phyloP scores from a whole-genome alignment of 2,888 invertebrate genomes.

The Abrostola triplasia region DNA sequence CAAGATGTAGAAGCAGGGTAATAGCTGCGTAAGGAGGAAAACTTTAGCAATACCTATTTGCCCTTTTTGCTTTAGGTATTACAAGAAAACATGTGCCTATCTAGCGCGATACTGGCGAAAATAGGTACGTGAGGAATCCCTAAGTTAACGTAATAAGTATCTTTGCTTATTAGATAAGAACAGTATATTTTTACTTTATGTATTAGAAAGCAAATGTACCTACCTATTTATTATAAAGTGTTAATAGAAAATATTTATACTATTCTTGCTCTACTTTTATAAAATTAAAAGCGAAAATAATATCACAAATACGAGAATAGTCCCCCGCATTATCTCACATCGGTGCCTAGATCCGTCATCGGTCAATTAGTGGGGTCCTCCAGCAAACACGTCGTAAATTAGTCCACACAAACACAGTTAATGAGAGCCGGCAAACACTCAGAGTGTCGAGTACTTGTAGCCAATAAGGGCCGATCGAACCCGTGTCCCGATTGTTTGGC shows the following conservation, averaged over 20 bases:
- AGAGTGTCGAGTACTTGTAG: slow-evolving; percentile 81
- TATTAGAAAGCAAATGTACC: no score
- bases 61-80: not conserved
- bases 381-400: slow-evolving; percentile 86
- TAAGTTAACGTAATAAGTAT: no score
- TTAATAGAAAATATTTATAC: no score
- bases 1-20: not conserved
- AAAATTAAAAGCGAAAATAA: not conserved
- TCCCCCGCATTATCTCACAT: slow-evolving; percentile 38
- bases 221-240: no score
- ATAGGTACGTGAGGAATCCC: no score
- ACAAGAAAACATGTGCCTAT: not conserved
- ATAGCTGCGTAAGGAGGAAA: slow-evolving; percentile 22
- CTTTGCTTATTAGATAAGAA: no score
- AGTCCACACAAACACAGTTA: slow-evolving; percentile 82
- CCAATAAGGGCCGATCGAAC: slow-evolving; percentile 79
- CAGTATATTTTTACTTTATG: no score
- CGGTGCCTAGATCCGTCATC: slow-evolving; percentile 68
- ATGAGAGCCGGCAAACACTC: slow-evolving; percentile 82
- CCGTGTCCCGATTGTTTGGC: slow-evolving; percentile 80
- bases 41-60: slow-evolving; percentile 2
- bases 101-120: no score
- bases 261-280: no score
- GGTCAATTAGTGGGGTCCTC: slow-evolving; percentile 78
- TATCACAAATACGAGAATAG: slow-evolving; percentile 27